Conservation (phyloP, 2,113 vertebrate species). For the Rostratula benghalensis region DNA sequence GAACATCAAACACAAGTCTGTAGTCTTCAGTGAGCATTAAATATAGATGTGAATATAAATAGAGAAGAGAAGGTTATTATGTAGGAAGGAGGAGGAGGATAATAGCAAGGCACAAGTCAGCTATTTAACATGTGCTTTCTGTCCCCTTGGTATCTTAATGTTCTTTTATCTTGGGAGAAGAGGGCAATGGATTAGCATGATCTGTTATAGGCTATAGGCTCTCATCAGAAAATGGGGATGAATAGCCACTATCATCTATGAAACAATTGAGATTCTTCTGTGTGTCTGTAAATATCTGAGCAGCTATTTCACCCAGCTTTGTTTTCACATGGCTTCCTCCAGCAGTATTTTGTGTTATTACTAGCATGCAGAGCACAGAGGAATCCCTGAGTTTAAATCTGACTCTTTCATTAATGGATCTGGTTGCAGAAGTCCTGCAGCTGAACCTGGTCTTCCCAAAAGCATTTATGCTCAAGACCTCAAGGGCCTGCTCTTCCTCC, state of each 20-base stretch:
- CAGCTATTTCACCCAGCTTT: not conserved
- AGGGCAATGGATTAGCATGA: not conserved
- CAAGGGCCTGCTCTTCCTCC: not conserved
- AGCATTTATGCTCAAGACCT: not conserved
- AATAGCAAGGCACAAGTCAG: conserved; percentile 31
- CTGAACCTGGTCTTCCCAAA: not conserved
- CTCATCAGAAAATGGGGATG: not conserved
- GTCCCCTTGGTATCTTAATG: not conserved
- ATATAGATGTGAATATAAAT: conserved; percentile 49
- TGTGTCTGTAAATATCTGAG: not conserved
- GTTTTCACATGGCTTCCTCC: not conserved
- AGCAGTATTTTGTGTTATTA: not conserved
- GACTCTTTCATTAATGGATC: not conserved
- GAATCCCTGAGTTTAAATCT: not conserved
- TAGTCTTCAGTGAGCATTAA: conserved; percentile 56
- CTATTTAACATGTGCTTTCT: conserved; percentile 32
- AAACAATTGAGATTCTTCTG: not conserved
- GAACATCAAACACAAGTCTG: conserved; percentile 58
- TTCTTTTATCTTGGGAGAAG: conserved; percentile 1
- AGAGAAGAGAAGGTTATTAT: conserved; percentile 52
- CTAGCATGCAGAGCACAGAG: not conserved
- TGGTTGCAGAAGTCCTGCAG: not conserved
- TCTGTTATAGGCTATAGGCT: not conserved
- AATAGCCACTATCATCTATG: not conserved
- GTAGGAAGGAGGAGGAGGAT: conserved; percentile 48